A percentile compares a stretch with the other conserved stretches of the same genome.
Evolutionary conservation across 2,888 invertebrate genomes (phyloP).

Genomic region (Cylloceria caligata): DNA sequence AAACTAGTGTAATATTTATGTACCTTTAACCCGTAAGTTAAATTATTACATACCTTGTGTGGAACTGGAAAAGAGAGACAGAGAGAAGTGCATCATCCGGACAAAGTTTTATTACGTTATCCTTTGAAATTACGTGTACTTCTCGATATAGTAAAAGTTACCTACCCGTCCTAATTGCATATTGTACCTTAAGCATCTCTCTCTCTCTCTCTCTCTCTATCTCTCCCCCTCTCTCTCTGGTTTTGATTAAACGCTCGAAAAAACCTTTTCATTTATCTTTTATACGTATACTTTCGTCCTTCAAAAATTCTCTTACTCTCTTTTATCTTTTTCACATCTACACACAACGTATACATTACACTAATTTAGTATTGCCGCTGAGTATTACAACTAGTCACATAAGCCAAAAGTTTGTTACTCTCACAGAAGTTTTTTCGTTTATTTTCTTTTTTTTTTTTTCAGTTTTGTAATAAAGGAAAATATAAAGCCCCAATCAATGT

Average conservation of each 20-base stretch:
- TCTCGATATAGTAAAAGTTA: constrained; percentile 5
- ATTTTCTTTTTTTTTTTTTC: constrained; percentile 77
- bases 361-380: constrained; percentile 83
- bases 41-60: constrained; percentile 70
- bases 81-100: not conserved
- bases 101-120: not conserved
- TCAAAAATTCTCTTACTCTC: constrained; percentile 45
- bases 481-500: constrained; percentile 70
- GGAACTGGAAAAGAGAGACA: constrained; percentile 52
- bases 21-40: constrained; percentile 73
- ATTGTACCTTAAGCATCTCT: constrained; percentile 10
- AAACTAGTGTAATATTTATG: constrained; percentile 79
- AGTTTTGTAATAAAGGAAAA: constrained; percentile 83
- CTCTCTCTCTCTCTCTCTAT: not conserved
- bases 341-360: constrained; percentile 77
- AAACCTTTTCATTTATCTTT: constrained; percentile 25
- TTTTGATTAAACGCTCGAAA: constrained; percentile 25
- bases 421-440: constrained; percentile 79
- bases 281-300: constrained; percentile 33
- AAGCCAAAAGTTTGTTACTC: constrained; percentile 83
- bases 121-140: not conserved
- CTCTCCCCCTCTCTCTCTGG: not conserved
- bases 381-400: constrained; percentile 83
- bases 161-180: constrained; percentile 6
- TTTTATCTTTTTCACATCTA: constrained; percentile 60